Base-by-base conservation (phyloP, 2,113 vertebrate genomes). In the Nesogale talazaci region DNA sequence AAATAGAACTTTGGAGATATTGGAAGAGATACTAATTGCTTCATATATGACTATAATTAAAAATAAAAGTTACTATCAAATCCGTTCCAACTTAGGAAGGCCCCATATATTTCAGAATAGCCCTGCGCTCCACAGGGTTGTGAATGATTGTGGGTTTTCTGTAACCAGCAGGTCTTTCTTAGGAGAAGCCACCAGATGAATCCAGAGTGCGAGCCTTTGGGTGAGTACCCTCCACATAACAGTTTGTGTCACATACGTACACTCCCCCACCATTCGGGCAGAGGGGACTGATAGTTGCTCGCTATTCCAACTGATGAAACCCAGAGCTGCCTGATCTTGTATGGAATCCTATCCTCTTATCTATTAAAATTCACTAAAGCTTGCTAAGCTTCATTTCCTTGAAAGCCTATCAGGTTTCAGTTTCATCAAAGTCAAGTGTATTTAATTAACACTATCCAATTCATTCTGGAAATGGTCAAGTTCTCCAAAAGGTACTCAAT, bases 381-480 rank as follows among this genome's bases (percentile, higher is more conserved):
- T 91, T 91, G 88, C 95, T 95, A 97, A 97, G 96, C 92, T 91
- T 96, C 94, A 89, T 96, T 97, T 97, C 92, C 94, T 97, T 56
- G 89, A 94, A 96, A 95, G 90, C 96, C 94, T 92, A 92, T 97
- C 95, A 63, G 89, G 84, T 75, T 94, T 96, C 91, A 36, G 95
- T 93, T 92, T 97, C 95, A 93, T 89, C 96, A 88, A 95, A 96
- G 97, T 96, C 97, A 97, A 98, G 97, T 91, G 93, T 38, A 57
- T 96, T 97, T 96, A 98, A 97, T 97, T 97, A 96, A 94, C 83
- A 90, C 95, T 96, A 97, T 92, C 93, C 95, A 92, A 84, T 86
- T 96, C 95, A 97, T 95, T 95, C 93, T 89, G 96, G 92, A 96
- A 96, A 93, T 61, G 97, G 97, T 97, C 98, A 97, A 96, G 97